Evolutionary conservation across 2,888 invertebrate genomes (phyloP).

Genomic region (Malachius bipustulatus): DNA sequence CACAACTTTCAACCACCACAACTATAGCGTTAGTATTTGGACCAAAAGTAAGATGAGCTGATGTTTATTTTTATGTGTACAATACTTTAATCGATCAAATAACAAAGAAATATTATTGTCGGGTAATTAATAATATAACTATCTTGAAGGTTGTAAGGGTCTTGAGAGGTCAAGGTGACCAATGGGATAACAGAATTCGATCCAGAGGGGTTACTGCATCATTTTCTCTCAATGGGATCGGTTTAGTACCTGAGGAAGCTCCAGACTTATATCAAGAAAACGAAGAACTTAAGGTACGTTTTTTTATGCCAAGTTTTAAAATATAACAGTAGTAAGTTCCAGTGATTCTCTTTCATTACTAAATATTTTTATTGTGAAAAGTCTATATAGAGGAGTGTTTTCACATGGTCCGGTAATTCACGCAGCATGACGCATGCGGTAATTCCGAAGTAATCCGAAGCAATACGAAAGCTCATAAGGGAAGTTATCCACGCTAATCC

Average conservation of each 20-base stretch:
- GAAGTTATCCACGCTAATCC: too few species aligned
- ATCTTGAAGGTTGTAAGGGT: conserved; percentile 59
- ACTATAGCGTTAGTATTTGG: conserved; percentile 75
- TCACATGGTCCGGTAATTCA: too few species aligned
- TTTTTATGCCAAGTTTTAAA: too few species aligned
- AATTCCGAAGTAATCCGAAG: too few species aligned
- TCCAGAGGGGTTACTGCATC: conserved; percentile 76
- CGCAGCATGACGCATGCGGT: too few species aligned
- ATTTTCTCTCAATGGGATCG: conserved; percentile 76
- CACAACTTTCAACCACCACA: conserved; percentile 83
- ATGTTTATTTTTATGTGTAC: neutral
- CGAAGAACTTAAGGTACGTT: conserved; percentile 70
- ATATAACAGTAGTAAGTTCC: neutral
- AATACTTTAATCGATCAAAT: too few species aligned
- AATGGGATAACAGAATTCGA: conserved; percentile 76
- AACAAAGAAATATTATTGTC: too few species aligned
- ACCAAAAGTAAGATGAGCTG: conserved; percentile 56
- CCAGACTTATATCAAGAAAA: conserved; percentile 83
- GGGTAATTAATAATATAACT: too few species aligned
- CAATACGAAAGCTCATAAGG: too few species aligned
- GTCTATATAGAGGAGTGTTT: too few species aligned
- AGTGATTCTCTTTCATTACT: too few species aligned
- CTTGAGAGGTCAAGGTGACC: conserved; percentile 74
- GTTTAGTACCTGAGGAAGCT: conserved; percentile 71
- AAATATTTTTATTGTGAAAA: too few species aligned